phyloP scores from a whole-genome alignment of 2,113 vertebrate genomes.

The Mormyrus iriodes region DNA sequence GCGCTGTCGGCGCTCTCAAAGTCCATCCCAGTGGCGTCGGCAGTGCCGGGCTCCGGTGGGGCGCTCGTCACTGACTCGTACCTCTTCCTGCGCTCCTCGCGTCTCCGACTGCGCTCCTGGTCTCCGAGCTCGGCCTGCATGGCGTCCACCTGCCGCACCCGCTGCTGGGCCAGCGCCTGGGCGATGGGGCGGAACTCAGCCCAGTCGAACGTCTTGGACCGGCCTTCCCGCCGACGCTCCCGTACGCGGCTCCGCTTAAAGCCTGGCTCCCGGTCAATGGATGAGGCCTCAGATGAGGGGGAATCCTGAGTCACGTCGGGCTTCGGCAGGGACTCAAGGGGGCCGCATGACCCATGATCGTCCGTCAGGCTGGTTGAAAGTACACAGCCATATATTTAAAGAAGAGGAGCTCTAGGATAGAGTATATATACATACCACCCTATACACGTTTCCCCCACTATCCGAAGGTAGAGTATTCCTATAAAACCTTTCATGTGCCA shows the following conservation, averaged over 20 bases:
- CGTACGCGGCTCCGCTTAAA: constrained; percentile 56
- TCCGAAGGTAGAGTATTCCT: not conserved
- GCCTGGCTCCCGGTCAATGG: constrained; percentile 53
- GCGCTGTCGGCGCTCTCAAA: constrained; percentile 26
- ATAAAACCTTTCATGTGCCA: too few relatives aligned
- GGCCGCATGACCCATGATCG: constrained; percentile 52
- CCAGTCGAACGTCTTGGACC: constrained; percentile 74
- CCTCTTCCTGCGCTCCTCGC: constrained; percentile 62
- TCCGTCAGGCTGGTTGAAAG: constrained; percentile 51
- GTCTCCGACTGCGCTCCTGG: constrained; percentile 49
- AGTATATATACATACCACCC: not conserved
- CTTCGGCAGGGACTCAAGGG: constrained; percentile 51
- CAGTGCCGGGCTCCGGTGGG: constrained; percentile 14
- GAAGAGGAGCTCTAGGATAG: not conserved
- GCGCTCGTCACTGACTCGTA: constrained; percentile 54
- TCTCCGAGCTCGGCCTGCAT: constrained; percentile 52
- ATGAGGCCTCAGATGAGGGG: constrained; percentile 55
- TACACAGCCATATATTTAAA: not conserved
- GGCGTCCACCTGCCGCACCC: constrained; percentile 55
- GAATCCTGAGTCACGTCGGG: constrained; percentile 65
- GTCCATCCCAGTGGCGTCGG: constrained; percentile 34
- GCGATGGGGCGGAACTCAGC: constrained; percentile 70
- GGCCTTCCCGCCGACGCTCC: constrained; percentile 63
- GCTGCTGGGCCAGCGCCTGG: constrained; percentile 67
- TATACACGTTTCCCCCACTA: not conserved